Base-by-base conservation (phyloP, 2,888 invertebrate species). In the Sesamia inferens region DNA sequence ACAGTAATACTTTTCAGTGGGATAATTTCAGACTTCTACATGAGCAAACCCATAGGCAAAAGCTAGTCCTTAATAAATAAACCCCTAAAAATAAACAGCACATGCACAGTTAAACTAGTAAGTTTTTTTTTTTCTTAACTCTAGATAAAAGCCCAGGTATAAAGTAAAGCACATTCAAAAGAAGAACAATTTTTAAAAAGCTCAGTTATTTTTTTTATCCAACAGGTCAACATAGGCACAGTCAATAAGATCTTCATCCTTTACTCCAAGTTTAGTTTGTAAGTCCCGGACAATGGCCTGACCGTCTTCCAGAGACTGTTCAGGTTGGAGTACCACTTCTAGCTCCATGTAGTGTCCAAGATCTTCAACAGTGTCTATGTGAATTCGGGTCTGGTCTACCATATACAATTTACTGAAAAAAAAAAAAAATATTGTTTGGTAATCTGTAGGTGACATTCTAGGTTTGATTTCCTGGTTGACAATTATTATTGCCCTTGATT, bases 311-410 rank as follows among this genome's bases (percentile, higher is more conserved):
- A 96, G 71, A 8, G 97, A 96, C 89, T 98, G 97, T 71, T 97
- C 97, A 0, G 97, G 97, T 0, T 92, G 90, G 59, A 99, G 93
- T 24, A 97, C 96, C 82, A 98, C 98, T 96, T 99, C 99, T 62
- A 99, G 92, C 92, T 99, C 99, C 97, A 99, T 97, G 90, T 97
- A 99, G 88, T 97, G 91, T 3, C 99, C 99, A 0, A 99, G 96
- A 14, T 95, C 97, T 84, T 98, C 96, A 0, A 99, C 99, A 70
- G 97, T 94, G 93, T 99, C 99, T 83, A 99, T 95, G 92, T 99
- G 99, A 44, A 99, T 97, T 78, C 99, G 96, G 0, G 99, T 99
- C 90, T 98, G 98, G 0, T 97, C 98, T 5, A 98, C 97, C 92
- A 99, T 95, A 89, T 97, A 99, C 8, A 99, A 94, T 80, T 97